Evolutionary conservation across 2,113 vertebrate genomes (phyloP).

Genomic region (Columba livia): DNA sequence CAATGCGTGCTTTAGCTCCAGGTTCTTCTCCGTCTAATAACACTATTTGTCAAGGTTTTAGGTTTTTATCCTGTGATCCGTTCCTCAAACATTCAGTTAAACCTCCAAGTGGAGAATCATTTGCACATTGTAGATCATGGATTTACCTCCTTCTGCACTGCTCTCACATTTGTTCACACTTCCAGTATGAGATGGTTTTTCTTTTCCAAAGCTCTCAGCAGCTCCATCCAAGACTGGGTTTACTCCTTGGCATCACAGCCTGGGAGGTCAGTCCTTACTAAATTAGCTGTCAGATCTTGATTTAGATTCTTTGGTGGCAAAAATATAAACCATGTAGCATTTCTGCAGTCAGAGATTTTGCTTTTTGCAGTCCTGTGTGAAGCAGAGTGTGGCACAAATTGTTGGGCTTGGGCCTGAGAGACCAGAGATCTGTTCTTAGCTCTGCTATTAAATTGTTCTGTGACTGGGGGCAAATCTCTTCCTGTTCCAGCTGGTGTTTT

Average conservation of each 20-base stretch:
- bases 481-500: constrained; percentile 54
- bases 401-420: not conserved
- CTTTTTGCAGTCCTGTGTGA: not conserved
- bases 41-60: constrained; percentile 60
- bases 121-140: constrained; percentile 40
- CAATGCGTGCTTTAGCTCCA: not conserved
- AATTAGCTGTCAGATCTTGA: not conserved
- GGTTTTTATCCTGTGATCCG: constrained; percentile 46
- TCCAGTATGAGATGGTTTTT: not conserved
- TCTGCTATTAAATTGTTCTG: constrained; percentile 31
- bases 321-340: not conserved
- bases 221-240: not conserved
- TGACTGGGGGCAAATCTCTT: constrained; percentile 41
- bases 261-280: not conserved
- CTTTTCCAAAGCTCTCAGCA: not conserved
- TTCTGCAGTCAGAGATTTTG: not conserved
- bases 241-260: not conserved
- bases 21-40: constrained; percentile 40
- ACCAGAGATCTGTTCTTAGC: constrained; percentile 5
- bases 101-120: constrained; percentile 54
- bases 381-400: not conserved
- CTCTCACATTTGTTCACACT: not conserved
- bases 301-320: not conserved
- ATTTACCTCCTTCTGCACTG: constrained; percentile 31
- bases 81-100: constrained; percentile 57